Base-by-base conservation (phyloP, 1,140 invertebrate genomes). In the Heliothis virescens region DNA sequence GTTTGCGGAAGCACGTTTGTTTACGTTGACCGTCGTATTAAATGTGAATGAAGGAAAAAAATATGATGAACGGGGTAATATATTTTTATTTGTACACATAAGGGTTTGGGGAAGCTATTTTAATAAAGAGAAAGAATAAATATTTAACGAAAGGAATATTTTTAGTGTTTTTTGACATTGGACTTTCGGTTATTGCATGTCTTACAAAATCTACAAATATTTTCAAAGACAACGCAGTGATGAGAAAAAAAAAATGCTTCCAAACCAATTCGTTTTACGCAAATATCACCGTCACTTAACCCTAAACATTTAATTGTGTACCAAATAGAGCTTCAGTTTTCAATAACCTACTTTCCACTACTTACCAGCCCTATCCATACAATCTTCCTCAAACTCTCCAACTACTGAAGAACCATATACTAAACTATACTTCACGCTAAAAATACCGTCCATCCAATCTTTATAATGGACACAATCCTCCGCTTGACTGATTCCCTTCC, bases 401-500 rank as follows among this genome's bases (percentile, higher is more conserved):
- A 13, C 50, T 50, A 2, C 18, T 69, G 52, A 1, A 1, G 50
- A 1, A 1, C 10, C 29, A 16, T 50, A 50, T 67, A 10, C 16
- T 50, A 69, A 52, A 69, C 60, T 21, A 73, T 73, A 73, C n/a
- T 21, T 60, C 12, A 57, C 18, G 16, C 26, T n/a, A 73, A 57
- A 78, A 78, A 67, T 55, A 65, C n/a, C 71, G 71, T 53, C 55
- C 18, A 59, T 77, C 50, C 74, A 73, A 71, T 76, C n/a, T 69
- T 55, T 75, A 79, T 81, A 88, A 85, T 89, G 89, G 86, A 85
- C 80, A 86, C 85, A 80, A 79, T 55, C 26, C 0, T 3, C 16
- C 59, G 34, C 4, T 69, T 82, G 85, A 89, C 86, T 82, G 82
- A 85, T 86, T 84, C 79, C 59, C 74, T 74, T 83, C 87, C 85